Evolutionary conservation across 30 jellyfish, hydroid and myxozoan species (phyloP).

Genomic region (Phacellophora camtschatica): DNA sequence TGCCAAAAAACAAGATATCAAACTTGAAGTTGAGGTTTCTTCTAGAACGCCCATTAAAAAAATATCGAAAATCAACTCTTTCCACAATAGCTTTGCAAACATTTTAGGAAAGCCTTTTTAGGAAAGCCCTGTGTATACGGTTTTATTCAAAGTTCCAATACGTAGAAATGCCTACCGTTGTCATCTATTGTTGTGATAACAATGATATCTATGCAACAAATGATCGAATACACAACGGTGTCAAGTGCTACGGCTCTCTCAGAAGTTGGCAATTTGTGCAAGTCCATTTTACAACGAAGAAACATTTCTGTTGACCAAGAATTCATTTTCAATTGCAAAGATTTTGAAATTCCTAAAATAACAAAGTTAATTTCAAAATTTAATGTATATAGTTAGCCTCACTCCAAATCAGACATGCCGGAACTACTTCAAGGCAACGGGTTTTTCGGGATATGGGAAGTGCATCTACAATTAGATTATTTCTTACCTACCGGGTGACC

Average conservation of each 20-base stretch:
- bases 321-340: constrained; percentile 16
- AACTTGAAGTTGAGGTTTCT: too few relatives aligned
- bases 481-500: too few relatives aligned
- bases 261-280: constrained; percentile 35
- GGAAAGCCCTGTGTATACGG: too few relatives aligned
- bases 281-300: constrained; percentile 12
- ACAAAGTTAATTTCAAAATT: background rate
- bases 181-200: constrained; percentile 45
- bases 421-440: too few relatives aligned
- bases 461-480: too few relatives aligned
- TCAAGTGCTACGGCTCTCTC: constrained; percentile 13
- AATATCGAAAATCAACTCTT: background rate
- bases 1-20: too few relatives aligned
- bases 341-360: constrained; percentile 1
- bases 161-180: constrained; percentile 12
- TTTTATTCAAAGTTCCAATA: too few relatives aligned
- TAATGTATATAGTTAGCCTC: background rate
- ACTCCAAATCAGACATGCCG: too few relatives aligned
- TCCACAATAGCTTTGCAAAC: too few relatives aligned
- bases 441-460: too few relatives aligned
- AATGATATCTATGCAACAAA: constrained; percentile 30
- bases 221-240: constrained; percentile 36
- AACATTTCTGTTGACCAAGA: constrained; percentile 49
- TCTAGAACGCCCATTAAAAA: too few relatives aligned
- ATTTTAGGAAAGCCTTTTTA: too few relatives aligned